A percentile compares a stretch with the other conserved stretches of the same genome.
Conservation (phyloP, 2,797 vertebrate genomes). For the Margarornis squamiger region DNA sequence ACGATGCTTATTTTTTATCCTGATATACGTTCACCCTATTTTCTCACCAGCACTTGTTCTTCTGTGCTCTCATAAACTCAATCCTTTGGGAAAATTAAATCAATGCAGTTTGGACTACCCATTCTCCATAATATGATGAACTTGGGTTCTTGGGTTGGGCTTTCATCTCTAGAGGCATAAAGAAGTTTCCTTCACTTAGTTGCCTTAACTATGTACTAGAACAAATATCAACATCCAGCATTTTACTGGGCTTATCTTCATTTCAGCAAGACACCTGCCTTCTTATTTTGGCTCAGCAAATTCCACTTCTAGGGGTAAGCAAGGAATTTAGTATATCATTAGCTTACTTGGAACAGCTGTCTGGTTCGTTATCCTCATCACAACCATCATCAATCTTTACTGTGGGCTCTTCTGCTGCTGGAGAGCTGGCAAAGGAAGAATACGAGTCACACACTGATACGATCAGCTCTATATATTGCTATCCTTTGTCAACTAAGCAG, state of each 20-base stretch:
- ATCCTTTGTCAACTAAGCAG: neutral
- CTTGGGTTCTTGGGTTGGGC: neutral
- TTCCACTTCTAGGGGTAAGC: neutral
- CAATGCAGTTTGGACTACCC: neutral
- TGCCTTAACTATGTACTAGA: neutral
- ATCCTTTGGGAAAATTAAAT: neutral
- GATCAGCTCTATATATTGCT: neutral
- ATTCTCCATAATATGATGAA: neutral
- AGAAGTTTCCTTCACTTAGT: neutral
- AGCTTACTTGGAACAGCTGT: slow-evolving; percentile 82
- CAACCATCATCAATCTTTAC: slow-evolving; percentile 88
- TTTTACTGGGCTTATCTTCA: neutral
- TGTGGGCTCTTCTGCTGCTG: slow-evolving; percentile 77
- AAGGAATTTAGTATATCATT: neutral
- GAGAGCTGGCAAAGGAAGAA: slow-evolving; percentile 62
- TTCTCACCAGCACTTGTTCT: neutral
- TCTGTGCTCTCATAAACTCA: neutral
- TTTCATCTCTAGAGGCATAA: neutral
- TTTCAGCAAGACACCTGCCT: neutral
- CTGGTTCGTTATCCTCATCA: slow-evolving; percentile 69
- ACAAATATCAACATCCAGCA: neutral
- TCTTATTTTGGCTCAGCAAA: neutral
- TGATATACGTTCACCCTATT: neutral
- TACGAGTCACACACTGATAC: neutral
- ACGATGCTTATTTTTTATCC: neutral